Conservation (phyloP, 1,140 invertebrate species). For the Vollenhovia emeryi region DNA sequence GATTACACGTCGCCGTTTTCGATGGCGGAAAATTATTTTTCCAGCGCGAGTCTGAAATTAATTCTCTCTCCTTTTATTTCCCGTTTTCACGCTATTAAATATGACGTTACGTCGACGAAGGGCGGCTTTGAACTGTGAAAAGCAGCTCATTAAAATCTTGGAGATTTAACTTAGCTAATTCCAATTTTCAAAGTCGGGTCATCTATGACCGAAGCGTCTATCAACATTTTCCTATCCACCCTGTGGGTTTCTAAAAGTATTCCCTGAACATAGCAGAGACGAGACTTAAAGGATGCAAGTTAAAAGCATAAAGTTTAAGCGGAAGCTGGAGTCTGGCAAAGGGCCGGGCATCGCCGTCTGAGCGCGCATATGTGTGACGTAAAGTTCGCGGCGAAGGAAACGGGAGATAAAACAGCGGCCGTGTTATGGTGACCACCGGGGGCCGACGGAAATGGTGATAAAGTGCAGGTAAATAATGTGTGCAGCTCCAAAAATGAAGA, state of each 20-base stretch:
- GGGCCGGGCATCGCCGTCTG: neutral
- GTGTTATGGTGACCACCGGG: slow-evolving; percentile 41
- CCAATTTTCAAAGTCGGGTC: neutral
- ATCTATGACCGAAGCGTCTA: neutral
- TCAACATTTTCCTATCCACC: neutral
- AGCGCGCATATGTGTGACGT: slow-evolving; percentile 18
- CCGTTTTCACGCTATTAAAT: neutral
- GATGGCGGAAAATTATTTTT: neutral
- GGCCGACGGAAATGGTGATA: slow-evolving; percentile 72
- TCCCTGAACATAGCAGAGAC: neutral
- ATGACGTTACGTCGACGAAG: neutral
- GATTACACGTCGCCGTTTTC: neutral
- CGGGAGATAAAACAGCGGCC: slow-evolving; percentile 49
- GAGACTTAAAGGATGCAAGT: neutral
- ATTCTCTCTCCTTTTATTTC: neutral
- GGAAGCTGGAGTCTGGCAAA: slow-evolving; percentile 6
- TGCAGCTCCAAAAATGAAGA: slow-evolving; percentile 72
- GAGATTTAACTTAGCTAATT: neutral
- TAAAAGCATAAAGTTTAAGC: slow-evolving; percentile 19
- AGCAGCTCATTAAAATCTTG: neutral
- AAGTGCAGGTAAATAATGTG: slow-evolving; percentile 74
- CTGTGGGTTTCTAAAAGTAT: neutral
- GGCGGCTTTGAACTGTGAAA: neutral
- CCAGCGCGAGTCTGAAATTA: neutral
- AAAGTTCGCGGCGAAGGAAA: slow-evolving; percentile 36